phyloP scores from a whole-genome alignment of 2,797 vertebrate species.

The Pantherophis vulpinus region DNA sequence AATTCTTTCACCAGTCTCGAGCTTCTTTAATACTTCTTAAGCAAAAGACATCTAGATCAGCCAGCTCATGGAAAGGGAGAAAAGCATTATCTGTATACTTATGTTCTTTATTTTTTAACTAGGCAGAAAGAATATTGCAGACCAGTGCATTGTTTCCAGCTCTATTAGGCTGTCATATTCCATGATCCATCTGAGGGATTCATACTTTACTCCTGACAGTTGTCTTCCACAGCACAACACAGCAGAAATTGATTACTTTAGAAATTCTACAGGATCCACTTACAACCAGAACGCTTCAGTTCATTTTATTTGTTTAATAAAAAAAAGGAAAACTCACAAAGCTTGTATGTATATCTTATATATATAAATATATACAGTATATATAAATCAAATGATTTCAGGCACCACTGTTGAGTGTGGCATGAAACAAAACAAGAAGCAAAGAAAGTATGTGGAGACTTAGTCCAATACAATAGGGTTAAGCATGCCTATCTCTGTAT shows the following conservation, averaged over 20 bases:
- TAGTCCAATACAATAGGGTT: conserved; percentile 39
- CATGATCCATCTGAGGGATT: neutral
- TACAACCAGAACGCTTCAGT: conserved; percentile 52
- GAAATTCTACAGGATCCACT: conserved; percentile 27
- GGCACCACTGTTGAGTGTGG: conserved; percentile 64
- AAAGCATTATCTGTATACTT: neutral
- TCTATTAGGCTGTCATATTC: neutral
- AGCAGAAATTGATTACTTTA: neutral
- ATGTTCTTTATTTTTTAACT: neutral
- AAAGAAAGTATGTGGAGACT: neutral
- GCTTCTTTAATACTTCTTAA: neutral
- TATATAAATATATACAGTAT: conserved; percentile 79
- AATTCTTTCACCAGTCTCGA: neutral
- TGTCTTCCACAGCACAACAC: neutral
- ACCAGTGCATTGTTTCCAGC: neutral
- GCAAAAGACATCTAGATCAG: neutral
- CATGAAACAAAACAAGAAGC: conserved; percentile 49
- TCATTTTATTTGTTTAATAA: conserved; percentile 67
- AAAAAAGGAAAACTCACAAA: conserved; percentile 70
- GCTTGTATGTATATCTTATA: conserved; percentile 75
- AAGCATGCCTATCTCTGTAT: neutral
- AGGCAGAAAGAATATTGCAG: neutral
- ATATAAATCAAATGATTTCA: conserved; percentile 74
- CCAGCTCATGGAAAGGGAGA: neutral
- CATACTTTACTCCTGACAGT: neutral